Percentiles rank a stretch among this genome's conserved stretches.
These are phyloP conservation scores for Dolichallabes microphthalmus DNA, from an alignment of 2,113 vertebrate genomes.

Conservation along the genomic window DNA sequence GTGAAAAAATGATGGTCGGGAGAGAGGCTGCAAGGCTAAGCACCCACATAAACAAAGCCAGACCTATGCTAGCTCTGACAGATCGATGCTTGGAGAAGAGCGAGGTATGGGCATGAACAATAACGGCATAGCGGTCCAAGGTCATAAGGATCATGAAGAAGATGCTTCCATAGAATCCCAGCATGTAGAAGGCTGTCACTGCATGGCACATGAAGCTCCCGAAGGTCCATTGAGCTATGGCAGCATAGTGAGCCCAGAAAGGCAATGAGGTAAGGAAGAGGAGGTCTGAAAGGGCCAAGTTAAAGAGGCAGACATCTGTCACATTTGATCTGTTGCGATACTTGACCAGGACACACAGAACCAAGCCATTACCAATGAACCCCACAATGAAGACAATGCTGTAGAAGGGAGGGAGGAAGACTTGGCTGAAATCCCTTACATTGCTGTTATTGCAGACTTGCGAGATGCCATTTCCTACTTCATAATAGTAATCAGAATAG, in stretches of 20 bases:
- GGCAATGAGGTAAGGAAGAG: slow-evolving; percentile 82
- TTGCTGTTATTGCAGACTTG: slow-evolving; percentile 22
- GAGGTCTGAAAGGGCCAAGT: slow-evolving; percentile 82
- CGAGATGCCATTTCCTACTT: rapidly evolving
- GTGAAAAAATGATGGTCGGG: slow-evolving; percentile 67
- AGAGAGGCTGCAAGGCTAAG: slow-evolving; percentile 68
- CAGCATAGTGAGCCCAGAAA: slow-evolving; percentile 69
- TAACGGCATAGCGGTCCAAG: slow-evolving; percentile 80
- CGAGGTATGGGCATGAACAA: slow-evolving; percentile 68
- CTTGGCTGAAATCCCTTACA: slow-evolving; percentile 51
- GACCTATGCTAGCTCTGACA: slow-evolving; percentile 37
- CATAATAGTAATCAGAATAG: background rate
- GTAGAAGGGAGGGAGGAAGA: slow-evolving; percentile 76
- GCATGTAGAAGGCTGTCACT: slow-evolving; percentile 65
- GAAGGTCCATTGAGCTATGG: slow-evolving; percentile 72
- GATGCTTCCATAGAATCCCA: slow-evolving; percentile 81
- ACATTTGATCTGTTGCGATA: slow-evolving; percentile 70
- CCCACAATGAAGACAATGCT: slow-evolving; percentile 73
- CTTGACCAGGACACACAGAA: slow-evolving; percentile 76
- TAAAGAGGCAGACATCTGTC: slow-evolving; percentile 84
- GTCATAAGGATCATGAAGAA: slow-evolving; percentile 88
- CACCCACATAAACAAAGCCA: slow-evolving; percentile 64
- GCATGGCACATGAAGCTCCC: slow-evolving; percentile 76
- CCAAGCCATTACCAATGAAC: slow-evolving; percentile 75
- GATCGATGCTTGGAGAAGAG: slow-evolving; percentile 68